phyloP scores from a whole-genome alignment of 2,888 invertebrate genomes.

The Rotaria magnacalcarata region DNA sequence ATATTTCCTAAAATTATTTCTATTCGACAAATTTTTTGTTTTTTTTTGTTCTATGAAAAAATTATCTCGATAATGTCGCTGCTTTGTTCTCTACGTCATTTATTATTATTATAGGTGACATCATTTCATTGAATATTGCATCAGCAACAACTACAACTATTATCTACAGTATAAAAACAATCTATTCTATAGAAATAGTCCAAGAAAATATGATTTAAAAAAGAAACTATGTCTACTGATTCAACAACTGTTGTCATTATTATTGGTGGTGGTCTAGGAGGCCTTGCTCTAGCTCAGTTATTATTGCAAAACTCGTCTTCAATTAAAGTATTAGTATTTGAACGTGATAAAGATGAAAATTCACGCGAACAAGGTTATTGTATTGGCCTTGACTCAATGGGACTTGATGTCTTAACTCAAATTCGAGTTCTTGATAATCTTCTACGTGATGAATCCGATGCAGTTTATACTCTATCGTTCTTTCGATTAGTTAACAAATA shows the following conservation, averaged over 20 bases:
- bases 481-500: not conserved
- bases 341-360: conserved; percentile 5
- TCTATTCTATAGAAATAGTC: not conserved
- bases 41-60: not conserved
- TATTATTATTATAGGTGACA: not conserved
- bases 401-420: not conserved
- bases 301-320: not conserved
- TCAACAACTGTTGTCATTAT: not conserved
- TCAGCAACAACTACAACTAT: not conserved
- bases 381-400: not conserved
- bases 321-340: conserved; percentile 4
- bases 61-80: not conserved
- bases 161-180: not conserved
- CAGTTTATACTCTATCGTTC: not conserved
- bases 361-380: conserved; percentile 19
- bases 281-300: not conserved
- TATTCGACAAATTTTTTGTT: not conserved
- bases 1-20: no score
- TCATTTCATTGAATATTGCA: not conserved
- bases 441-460: not conserved
- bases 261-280: conserved; percentile 29
- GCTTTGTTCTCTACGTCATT: not conserved
- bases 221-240: not conserved
- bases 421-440: not conserved
- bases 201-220: not conserved